Percentiles rank a stretch among this genome's conserved stretches.
Conservation (phyloP, 2,888 invertebrate genomes). For the Altica lythri region DNA sequence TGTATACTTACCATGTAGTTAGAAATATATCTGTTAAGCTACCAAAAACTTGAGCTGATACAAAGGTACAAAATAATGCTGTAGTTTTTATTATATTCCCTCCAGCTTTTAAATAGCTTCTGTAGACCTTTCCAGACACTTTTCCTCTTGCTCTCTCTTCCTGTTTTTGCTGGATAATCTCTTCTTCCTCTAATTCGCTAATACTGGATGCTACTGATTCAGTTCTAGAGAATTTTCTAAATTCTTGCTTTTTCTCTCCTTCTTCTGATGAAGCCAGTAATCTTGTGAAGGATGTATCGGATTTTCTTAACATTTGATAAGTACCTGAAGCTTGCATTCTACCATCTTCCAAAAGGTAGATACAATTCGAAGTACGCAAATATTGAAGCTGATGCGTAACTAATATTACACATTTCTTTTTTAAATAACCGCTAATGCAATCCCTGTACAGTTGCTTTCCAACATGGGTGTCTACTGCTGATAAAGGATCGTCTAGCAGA, state of each 20-base stretch:
- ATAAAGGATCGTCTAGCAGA: constrained; percentile 84
- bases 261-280: constrained; percentile 54
- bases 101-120: constrained; percentile 74
- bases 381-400: constrained; percentile 76
- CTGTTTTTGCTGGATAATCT: constrained; percentile 53
- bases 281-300: constrained; percentile 75
- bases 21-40: constrained; percentile 81
- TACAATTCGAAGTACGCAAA: constrained; percentile 61
- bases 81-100: constrained; percentile 62
- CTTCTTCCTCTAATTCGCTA: constrained; percentile 10
- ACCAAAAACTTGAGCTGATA: constrained; percentile 57
- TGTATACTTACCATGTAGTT: constrained; percentile 68
- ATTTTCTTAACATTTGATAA: constrained; percentile 70
- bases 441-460: constrained; percentile 84
- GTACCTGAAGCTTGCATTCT: constrained; percentile 57
- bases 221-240: constrained; percentile 57
- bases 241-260: constrained; percentile 28
- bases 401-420: constrained; percentile 70
- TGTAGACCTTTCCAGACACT: constrained; percentile 61
- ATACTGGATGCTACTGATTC: constrained; percentile 38
- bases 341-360: constrained; percentile 63
- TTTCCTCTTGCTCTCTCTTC: constrained; percentile 68
- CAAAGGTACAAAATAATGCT: constrained; percentile 59
- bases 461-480: constrained; percentile 88
- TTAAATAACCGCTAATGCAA: constrained; percentile 68